phyloP scores from a whole-genome alignment of 2,888 invertebrate species.

The Fragum sueziense region DNA sequence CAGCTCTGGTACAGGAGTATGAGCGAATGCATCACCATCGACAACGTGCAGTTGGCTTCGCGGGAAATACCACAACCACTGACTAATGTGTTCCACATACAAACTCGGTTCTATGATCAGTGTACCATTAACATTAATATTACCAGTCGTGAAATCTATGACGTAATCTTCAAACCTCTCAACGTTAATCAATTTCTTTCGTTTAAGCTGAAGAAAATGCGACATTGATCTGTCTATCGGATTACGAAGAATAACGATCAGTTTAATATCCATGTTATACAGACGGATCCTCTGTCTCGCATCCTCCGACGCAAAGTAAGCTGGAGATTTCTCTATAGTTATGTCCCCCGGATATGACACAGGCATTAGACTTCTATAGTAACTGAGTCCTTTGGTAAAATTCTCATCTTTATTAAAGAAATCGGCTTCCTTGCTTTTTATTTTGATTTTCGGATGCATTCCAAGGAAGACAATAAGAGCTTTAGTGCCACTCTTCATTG shows the following conservation, averaged over 20 bases:
- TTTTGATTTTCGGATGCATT: constrained; percentile 10
- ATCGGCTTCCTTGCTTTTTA: background rate
- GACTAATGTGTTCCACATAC: background rate
- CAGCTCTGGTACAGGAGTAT: constrained; percentile 62
- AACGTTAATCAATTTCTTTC: background rate
- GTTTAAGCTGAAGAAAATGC: constrained; percentile 9
- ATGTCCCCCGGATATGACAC: constrained; percentile 9
- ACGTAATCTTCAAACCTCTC: constrained; percentile 4
- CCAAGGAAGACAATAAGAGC: constrained; percentile 14
- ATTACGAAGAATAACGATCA: constrained; percentile 1
- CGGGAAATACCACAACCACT: background rate
- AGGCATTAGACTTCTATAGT: constrained; percentile 12
- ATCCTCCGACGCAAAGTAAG: constrained; percentile 11
- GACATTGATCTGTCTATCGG: background rate
- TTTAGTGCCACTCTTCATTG: constrained; percentile 13
- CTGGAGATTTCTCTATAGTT: constrained; percentile 3
- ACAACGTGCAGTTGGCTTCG: constrained; percentile 89
- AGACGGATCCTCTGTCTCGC: background rate
- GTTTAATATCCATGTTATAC: background rate
- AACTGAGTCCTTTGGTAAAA: background rate
- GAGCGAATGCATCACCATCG: constrained; percentile 84
- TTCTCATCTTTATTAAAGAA: constrained; percentile 8
- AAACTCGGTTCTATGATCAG: constrained; percentile 2
- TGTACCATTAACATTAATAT: constrained; percentile 1
- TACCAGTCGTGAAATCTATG: background rate